Percentiles rank a stretch among this genome's conserved stretches.
phyloP scores from a whole-genome alignment of 2,797 vertebrate genomes.

The Myoxocephalus aenaeus region DNA sequence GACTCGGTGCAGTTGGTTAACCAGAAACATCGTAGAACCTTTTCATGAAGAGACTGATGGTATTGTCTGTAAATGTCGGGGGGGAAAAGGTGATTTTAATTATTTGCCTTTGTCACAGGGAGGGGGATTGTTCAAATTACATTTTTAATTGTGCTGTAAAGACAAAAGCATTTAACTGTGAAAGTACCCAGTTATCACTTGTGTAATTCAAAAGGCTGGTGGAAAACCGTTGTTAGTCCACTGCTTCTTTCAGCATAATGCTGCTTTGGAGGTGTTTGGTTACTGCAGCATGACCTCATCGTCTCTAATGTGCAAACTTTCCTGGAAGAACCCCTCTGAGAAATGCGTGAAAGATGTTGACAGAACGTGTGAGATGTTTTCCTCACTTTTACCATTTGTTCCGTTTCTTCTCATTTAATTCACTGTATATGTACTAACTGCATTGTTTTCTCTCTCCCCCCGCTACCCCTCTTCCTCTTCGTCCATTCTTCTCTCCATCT shows the following conservation, averaged over 20 bases:
- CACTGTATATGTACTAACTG: conserved; percentile 5
- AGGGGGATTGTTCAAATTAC: background rate
- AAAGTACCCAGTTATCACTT: background rate
- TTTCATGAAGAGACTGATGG: background rate
- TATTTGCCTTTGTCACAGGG: background rate
- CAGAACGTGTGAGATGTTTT: conserved; percentile 6
- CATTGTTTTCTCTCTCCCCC: background rate
- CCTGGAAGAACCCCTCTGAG: background rate
- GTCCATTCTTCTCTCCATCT: conserved; percentile 16
- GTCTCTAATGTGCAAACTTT: conserved; percentile 7
- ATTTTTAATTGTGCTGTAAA: background rate
- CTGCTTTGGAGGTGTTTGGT: conserved; percentile 8
- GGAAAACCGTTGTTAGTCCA: background rate
- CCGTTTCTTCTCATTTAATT: background rate
- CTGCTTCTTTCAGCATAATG: background rate
- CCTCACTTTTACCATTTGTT: background rate
- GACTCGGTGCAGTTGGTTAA: background rate
- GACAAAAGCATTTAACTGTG: background rate
- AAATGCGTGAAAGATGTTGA: conserved; percentile 6
- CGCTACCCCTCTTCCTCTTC: background rate
- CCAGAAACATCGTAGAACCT: background rate
- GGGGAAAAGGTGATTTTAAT: background rate
- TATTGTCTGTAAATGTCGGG: background rate
- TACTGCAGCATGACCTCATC: background rate
- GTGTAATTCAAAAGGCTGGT: background rate